phyloP scores from a whole-genome alignment of 2,888 invertebrate species.

The Zhuqinia jingwanae region DNA sequence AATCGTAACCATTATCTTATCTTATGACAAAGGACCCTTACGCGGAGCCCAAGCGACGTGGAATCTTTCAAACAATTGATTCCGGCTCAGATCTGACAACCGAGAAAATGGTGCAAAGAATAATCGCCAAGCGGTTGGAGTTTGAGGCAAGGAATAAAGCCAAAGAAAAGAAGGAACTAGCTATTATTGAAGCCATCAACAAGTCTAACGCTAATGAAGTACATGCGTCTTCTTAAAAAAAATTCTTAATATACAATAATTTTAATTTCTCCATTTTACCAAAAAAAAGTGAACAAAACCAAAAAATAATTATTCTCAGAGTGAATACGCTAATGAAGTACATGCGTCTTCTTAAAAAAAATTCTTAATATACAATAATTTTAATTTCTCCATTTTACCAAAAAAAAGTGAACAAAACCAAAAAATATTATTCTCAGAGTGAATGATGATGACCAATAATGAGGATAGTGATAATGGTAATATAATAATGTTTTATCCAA shows the following conservation, averaged over 20 bases:
- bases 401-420: not conserved
- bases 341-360: not conserved
- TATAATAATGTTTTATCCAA: too few species aligned
- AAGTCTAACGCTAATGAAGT: constrained; percentile 44
- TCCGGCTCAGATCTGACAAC: constrained; percentile 96
- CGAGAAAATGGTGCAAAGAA: constrained; percentile 96
- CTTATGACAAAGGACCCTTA: constrained; percentile 64
- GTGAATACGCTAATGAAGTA: constrained; percentile 31
- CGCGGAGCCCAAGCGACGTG: constrained; percentile 80
- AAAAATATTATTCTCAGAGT: too few species aligned
- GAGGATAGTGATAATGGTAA: too few species aligned
- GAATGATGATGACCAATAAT: too few species aligned
- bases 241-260: not conserved
- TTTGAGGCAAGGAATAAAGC: constrained; percentile 77
- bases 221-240: not conserved
- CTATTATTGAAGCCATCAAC: constrained; percentile 70
- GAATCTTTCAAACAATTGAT: constrained; percentile 89
- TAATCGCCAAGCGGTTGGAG: constrained; percentile 84
- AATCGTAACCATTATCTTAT: too few species aligned
- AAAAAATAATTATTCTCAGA: too few species aligned
- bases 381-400: not conserved
- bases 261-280: not conserved
- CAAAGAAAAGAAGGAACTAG: constrained; percentile 77
- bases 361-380: not conserved
- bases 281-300: not conserved